These are phyloP conservation scores for Plemyria rubiginata DNA, from an alignment of 2,888 invertebrate species.

Conservation along the genomic window DNA sequence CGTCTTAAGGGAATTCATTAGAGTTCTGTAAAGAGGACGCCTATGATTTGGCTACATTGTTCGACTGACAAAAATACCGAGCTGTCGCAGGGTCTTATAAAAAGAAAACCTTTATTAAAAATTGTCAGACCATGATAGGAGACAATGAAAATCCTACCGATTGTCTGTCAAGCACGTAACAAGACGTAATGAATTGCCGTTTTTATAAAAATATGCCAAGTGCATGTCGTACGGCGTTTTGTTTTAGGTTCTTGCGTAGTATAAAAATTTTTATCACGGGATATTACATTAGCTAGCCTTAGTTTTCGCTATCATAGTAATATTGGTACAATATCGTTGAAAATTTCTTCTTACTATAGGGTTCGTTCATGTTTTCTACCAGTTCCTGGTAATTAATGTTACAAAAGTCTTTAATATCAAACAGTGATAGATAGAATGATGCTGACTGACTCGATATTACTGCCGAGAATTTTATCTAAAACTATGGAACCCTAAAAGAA, in stretches of 20 bases:
- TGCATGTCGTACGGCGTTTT: background rate
- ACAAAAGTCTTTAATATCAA: too few species aligned
- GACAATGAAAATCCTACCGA: conserved; percentile 59
- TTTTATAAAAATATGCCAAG: conserved; percentile 43
- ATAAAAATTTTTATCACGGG: background rate
- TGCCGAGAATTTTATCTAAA: background rate
- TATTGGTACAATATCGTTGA: too few species aligned
- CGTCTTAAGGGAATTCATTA: conserved; percentile 75
- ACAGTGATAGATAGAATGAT: too few species aligned
- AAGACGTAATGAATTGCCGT: conserved; percentile 54
- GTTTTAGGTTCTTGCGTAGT: background rate
- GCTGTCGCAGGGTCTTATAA: conserved; percentile 44
- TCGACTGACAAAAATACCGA: conserved; percentile 53
- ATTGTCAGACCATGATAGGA: conserved; percentile 40
- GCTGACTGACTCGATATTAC: background rate
- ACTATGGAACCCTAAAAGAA: conserved; percentile 28
- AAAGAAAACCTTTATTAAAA: conserved; percentile 35
- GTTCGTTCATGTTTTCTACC: too few species aligned
- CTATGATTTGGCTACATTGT: conserved; percentile 62
- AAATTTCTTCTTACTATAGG: too few species aligned
- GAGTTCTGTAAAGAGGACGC: conserved; percentile 53
- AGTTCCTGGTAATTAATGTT: too few species aligned
- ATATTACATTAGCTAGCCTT: background rate
- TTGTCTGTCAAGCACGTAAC: conserved; percentile 64
- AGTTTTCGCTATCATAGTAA: background rate